Conservation (phyloP, 2,888 invertebrate species). For the Siphonodentalium dalli region DNA sequence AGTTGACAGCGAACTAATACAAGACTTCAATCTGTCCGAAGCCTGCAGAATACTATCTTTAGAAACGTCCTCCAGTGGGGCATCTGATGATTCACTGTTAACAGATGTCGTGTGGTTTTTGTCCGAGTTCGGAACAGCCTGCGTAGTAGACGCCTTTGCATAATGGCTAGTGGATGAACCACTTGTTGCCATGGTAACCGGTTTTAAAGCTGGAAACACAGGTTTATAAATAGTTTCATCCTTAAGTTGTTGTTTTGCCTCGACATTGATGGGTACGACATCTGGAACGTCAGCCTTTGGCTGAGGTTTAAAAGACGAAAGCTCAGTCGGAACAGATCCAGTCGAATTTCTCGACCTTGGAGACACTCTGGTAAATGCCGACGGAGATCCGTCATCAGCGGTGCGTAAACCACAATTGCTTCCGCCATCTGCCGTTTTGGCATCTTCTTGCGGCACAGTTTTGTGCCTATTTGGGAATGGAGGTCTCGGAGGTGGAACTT, state of each 20-base stretch:
- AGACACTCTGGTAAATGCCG: too few species aligned
- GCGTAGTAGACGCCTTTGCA: constrained; percentile 13
- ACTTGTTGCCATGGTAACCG: constrained; percentile 18
- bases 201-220: constrained; percentile 37
- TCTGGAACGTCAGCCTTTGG: too few species aligned
- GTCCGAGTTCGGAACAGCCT: constrained; percentile 17
- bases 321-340: too few species aligned
- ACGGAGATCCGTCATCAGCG: too few species aligned
- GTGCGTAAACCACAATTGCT: constrained; percentile 27
- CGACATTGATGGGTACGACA: too few species aligned
- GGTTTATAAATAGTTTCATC: constrained; percentile 40
- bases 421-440: too few species aligned
- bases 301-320: too few species aligned
- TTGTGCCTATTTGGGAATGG: constrained; percentile 37
- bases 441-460: constrained; percentile 32
- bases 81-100: constrained; percentile 13
- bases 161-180: constrained; percentile 24
- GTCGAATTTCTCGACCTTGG: too few species aligned
- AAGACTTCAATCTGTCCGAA: constrained; percentile 42
- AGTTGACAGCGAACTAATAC: constrained; percentile 50
- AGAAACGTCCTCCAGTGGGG: constrained; percentile 34
- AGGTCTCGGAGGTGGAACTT: constrained; percentile 32
- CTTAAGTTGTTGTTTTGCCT: too few species aligned
- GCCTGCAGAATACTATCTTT: constrained; percentile 47
- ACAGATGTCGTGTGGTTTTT: constrained; percentile 6